A percentile compares a stretch with the other conserved stretches of the same genome.
These are phyloP conservation scores for Aphodius granarius DNA, from an alignment of 2,888 invertebrate species.

Conservation along the genomic window DNA sequence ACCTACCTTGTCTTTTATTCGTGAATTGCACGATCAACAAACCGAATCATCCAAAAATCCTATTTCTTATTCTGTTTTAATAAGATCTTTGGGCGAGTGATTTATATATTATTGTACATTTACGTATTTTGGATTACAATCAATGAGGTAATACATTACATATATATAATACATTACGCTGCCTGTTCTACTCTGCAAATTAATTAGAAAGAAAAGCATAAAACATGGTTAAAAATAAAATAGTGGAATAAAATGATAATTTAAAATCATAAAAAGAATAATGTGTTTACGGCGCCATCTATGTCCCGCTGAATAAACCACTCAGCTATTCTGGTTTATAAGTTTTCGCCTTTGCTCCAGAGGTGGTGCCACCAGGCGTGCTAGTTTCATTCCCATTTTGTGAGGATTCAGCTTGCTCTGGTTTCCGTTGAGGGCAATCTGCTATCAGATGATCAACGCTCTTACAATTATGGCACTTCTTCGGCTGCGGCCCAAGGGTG, in stretches of 20 bases:
- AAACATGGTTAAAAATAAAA: background rate
- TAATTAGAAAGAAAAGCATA: background rate
- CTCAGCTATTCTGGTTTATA: constrained; percentile 14
- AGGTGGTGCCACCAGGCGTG: constrained; percentile 33
- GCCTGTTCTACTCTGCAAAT: too few species aligned
- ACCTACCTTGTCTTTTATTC: constrained; percentile 2
- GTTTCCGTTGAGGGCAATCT: constrained; percentile 72
- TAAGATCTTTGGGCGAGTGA: background rate
- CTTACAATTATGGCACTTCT: constrained; percentile 89
- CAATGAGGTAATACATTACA: background rate
- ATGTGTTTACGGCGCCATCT: background rate
- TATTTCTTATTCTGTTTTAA: background rate
- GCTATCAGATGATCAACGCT: constrained; percentile 87
- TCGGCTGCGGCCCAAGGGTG: constrained; percentile 84
- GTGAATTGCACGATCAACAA: background rate
- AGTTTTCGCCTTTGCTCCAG: constrained; percentile 26
- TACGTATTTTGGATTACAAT: background rate
- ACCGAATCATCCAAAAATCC: background rate
- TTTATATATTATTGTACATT: background rate
- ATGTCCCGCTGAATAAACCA: constrained; percentile 15
- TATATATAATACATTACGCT: too few species aligned
- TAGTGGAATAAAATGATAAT: background rate
- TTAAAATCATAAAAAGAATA: background rate
- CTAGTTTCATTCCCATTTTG: constrained; percentile 40
- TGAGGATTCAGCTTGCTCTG: constrained; percentile 27